Percentiles rank a stretch among this genome's conserved stretches.
These are phyloP conservation scores for Cavia porcellus DNA, from an alignment of 2,113 vertebrate genomes.

Conservation along the genomic window DNA sequence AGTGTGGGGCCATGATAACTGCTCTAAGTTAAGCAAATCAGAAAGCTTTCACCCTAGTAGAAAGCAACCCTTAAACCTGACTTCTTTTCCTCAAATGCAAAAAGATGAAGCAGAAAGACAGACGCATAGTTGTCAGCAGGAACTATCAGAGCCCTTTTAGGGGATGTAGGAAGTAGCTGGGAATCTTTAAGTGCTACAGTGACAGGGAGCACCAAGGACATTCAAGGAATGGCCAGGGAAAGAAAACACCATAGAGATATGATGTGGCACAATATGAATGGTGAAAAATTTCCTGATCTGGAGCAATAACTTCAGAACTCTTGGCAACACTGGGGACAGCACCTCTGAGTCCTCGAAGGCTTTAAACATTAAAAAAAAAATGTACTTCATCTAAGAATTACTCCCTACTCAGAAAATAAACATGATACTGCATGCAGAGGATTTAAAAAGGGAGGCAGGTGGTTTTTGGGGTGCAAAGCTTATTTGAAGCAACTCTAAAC, in stretches of 20 bases:
- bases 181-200: neutral
- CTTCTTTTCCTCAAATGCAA: conserved; percentile 30
- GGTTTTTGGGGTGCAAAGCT: neutral
- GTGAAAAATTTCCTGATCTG: neutral
- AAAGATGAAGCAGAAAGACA: conserved; percentile 16
- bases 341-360: neutral
- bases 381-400: neutral
- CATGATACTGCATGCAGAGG: neutral
- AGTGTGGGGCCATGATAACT: conserved; percentile 38
- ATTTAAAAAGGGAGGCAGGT: neutral
- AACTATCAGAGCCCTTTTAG: neutral
- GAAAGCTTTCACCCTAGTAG: conserved; percentile 16
- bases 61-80: conserved; percentile 14
- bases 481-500: conserved; percentile 42
- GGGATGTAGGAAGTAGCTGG: neutral
- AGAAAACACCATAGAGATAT: neutral
- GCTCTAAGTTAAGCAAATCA: conserved; percentile 39
- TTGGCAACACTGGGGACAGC: neutral
- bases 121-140: neutral
- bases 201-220: neutral
- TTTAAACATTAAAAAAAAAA: conserved; percentile 52
- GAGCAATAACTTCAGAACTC: conserved; percentile 47
- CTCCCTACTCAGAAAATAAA: neutral
- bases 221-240: conserved; percentile 3
- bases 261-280: neutral